phyloP scores from a whole-genome alignment of 2,797 vertebrate genomes.

The Trachops cirrhosus region DNA sequence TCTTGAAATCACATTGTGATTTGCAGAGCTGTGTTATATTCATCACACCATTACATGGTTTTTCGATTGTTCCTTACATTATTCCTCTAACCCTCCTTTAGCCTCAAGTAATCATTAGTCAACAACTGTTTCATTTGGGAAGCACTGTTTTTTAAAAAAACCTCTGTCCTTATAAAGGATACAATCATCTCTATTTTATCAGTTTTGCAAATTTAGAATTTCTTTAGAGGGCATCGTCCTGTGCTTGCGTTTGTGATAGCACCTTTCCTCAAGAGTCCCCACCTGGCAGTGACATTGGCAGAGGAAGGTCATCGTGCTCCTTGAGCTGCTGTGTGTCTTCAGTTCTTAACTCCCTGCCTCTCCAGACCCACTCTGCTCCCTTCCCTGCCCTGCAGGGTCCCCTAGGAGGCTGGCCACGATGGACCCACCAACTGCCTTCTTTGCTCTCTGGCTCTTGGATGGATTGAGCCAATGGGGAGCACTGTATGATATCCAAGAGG shows the following conservation, averaged over 20 bases:
- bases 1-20: conserved; percentile 55
- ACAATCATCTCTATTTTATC: background rate
- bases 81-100: background rate
- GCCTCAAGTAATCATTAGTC: background rate
- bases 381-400: background rate
- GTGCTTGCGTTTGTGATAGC: background rate
- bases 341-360: background rate
- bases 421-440: background rate
- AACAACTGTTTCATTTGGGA: background rate
- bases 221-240: background rate
- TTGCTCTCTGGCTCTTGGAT: background rate
- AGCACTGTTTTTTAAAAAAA: background rate
- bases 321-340: background rate
- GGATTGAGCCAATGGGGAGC: background rate
- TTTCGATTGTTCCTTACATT: conserved; percentile 47
- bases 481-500: fast-evolving
- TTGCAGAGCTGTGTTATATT: conserved; percentile 43
- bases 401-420: background rate
- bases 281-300: background rate
- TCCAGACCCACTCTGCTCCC: background rate
- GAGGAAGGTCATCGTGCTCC: background rate
- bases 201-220: background rate
- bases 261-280: background rate
- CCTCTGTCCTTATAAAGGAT: background rate
- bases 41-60: background rate